Evolutionary conservation across 2,113 vertebrate genomes (phyloP), one percentile per base, ranked within the genome.

Genomic region (Egretta garzetta): DNA sequence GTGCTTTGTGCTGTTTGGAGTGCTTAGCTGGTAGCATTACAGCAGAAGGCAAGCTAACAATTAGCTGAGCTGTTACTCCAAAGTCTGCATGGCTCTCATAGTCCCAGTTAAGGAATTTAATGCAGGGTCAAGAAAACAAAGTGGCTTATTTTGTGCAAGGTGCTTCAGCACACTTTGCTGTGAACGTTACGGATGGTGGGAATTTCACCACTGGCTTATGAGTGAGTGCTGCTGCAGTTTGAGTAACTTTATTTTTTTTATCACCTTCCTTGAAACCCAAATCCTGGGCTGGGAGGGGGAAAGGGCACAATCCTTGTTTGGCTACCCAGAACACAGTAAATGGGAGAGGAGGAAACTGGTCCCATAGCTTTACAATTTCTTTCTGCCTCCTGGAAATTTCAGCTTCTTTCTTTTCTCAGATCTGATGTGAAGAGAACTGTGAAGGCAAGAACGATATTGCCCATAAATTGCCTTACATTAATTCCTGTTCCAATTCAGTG

Each of bases 401-500:
- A 72, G 37, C 35, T 68, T 26, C 35, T 81, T 81, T 68, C 62
- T 72, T 21, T 19, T 84, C 63, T 70, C 76, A 5, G n/a, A 47
- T 95, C 14, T 49, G n/a, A 33, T 92, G 37, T 3, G 5, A 66
- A 30, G 67, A 60, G 56, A 96, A 19, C 82, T 85, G 37, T 63
- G 70, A 95, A 86, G 49, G 53, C 89, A 93, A 75, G 62, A 96
- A 56, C 6, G 5, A 26, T 81, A 88, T 79, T 91, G 64, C 83
- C 62, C 56, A 55, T 77, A 82, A 95, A 87, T 90, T 94, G 77
- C 86, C 67, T 90, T 72, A 59, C 76, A 13, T 96, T 96, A 94
- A 97, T 97, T 95, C 97, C 89, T 91, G 18, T 95, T 97, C 81
- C 84, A 93, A 80, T 97, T 95, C 88, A 32, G 15, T 82, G 47